Percentiles rank a stretch among this genome's conserved stretches.
phyloP scores from a whole-genome alignment of 1,140 invertebrate genomes.

The Periplaneta americana region DNA sequence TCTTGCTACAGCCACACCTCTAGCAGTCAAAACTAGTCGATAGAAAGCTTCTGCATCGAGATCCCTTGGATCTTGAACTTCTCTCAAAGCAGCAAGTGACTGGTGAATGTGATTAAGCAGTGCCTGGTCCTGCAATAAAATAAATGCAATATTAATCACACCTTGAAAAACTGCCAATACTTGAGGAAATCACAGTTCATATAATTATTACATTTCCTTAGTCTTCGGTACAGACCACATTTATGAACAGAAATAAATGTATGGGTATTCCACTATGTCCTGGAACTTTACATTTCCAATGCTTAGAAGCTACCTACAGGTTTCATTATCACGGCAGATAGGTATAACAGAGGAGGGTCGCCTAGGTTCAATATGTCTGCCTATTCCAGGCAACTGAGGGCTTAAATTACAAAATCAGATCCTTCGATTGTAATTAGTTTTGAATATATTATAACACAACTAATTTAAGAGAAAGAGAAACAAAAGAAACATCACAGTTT shows the following conservation, averaged over 20 bases:
- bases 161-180: neutral
- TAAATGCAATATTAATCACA: neutral
- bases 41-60: slow-evolving; percentile 91
- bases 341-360: no score
- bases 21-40: slow-evolving; percentile 74
- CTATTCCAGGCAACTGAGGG: no score
- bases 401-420: no score
- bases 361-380: no score
- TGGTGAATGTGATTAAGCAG: slow-evolving; percentile 70
- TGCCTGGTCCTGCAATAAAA: slow-evolving; percentile 62
- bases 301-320: no score
- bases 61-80: slow-evolving; percentile 45
- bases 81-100: slow-evolving; percentile 58
- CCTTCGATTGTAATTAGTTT: no score
- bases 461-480: no score
- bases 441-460: no score
- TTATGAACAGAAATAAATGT: neutral
- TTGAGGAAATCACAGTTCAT: neutral
- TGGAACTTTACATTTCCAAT: no score
- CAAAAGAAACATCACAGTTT: no score
- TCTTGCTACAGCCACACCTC: slow-evolving; percentile 77
- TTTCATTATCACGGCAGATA: no score
- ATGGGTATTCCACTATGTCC: no score
- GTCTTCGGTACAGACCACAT: neutral
- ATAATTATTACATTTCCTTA: neutral